These are phyloP conservation scores for Silurus meridionalis DNA, from an alignment of 2,113 vertebrate genomes.

Conservation along the genomic window DNA sequence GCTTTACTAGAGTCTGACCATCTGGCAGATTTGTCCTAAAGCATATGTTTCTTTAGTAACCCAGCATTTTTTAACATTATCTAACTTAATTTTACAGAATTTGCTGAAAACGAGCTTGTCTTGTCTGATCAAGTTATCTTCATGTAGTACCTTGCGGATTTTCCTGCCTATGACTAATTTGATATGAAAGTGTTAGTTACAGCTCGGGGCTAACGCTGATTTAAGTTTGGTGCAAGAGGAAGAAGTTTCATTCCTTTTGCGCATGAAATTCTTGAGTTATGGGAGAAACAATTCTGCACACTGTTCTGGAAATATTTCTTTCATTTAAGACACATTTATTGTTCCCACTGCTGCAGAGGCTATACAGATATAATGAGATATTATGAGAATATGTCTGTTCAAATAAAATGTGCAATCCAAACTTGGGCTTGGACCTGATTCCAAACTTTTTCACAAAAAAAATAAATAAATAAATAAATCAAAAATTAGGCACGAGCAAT, in stretches of 20 bases:
- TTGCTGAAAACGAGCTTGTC: not conserved
- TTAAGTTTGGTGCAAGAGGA: not conserved
- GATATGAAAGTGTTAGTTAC: not conserved
- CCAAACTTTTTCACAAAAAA: not conserved
- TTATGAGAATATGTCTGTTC: conserved; percentile 33
- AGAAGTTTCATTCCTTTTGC: conserved; percentile 9
- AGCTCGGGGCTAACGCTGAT: not conserved
- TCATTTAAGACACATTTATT: conserved; percentile 7
- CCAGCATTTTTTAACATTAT: not conserved
- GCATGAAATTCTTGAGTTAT: not conserved
- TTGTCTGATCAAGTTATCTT: not conserved
- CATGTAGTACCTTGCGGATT: not conserved
- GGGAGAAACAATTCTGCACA: not conserved
- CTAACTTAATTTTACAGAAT: too few species aligned
- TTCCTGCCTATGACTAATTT: not conserved
- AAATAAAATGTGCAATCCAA: conserved; percentile 6
- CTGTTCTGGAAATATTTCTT: conserved; percentile 8
- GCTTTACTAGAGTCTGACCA: not conserved
- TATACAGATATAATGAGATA: conserved; percentile 13
- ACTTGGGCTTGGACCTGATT: not conserved
- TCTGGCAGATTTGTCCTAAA: not conserved
- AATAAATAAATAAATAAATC: not conserved
- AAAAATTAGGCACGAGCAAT: not conserved
- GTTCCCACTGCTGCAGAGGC: not conserved
- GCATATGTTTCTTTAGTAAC: not conserved